A percentile compares a stretch with the other conserved stretches of the same genome.
These are phyloP conservation scores for Aegotheles bennettii DNA, from an alignment of 2,113 vertebrate genomes.

Conservation along the genomic window DNA sequence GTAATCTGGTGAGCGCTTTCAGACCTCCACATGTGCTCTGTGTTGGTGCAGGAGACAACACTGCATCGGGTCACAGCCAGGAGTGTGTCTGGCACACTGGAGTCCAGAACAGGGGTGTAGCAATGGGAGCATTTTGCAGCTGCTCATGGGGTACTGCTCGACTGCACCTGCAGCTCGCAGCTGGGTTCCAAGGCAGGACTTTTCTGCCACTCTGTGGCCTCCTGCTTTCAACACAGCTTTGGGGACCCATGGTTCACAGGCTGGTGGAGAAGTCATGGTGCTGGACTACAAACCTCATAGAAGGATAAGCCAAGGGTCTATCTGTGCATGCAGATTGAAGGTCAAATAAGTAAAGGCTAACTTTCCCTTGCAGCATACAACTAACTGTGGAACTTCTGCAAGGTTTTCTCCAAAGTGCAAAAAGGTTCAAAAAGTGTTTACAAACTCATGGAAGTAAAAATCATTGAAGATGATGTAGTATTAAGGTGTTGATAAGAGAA, in stretches of 20 bases:
- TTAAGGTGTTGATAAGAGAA: neutral
- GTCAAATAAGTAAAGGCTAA: neutral
- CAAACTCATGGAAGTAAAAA: neutral
- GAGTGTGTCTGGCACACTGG: neutral
- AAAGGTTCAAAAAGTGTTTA: neutral
- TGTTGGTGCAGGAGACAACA: rapidly evolving
- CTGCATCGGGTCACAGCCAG: rapidly evolving
- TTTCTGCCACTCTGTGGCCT: neutral
- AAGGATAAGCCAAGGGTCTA: neutral
- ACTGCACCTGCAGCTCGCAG: neutral
- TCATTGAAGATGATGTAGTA: neutral
- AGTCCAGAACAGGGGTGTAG: neutral
- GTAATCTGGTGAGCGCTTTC: neutral
- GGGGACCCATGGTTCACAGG: neutral
- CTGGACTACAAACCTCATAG: neutral
- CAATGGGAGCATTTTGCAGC: neutral
- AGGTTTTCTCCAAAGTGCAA: neutral
- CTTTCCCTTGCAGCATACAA: neutral
- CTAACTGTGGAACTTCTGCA: neutral
- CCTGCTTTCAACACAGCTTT: neutral
- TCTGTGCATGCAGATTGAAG: neutral
- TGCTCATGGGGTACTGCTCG: neutral
- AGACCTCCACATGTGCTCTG: neutral
- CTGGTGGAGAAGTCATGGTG: neutral
- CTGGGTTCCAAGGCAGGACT: neutral